Base-by-base conservation (phyloP, 2,113 vertebrate species). In the Colossoma macropomum region DNA sequence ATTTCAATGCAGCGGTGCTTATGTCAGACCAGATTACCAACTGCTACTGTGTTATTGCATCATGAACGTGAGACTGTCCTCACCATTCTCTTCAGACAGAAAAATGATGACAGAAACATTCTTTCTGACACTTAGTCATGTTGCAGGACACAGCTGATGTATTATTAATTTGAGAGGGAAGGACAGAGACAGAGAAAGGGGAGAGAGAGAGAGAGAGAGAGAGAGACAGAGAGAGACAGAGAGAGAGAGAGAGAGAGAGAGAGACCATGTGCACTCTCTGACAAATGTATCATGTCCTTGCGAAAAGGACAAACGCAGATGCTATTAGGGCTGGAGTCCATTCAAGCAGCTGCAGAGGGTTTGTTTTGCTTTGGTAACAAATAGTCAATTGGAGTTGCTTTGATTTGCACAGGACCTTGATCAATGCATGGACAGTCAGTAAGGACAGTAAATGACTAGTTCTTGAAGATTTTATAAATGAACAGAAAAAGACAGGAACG, bases 251-350 rank as follows among this genome's bases (percentile, higher is more conserved):
- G 34, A 23, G 13, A 52, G n/a, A 45, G 30, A n/a, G 72, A 45
- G 70, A 63, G 79, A 23, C 25, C 66, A 50, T 63, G 38, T 25
- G 25, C 69, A 45, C 41, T 48, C 27, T 48, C 27, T 25, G 91
- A 88, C 82, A 90, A 90, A 90, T 83, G 78, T 54, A 27, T 85
- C 30, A 84, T 86, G 91, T 85, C 91, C 91, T 93, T 93, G 85
- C 28, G 45, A 66, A 84, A 83, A 88, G 89, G 90, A 90, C 89
- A 88, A 41, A 28, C 65, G 85, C 81, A 87, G 88, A 89, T 85
- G 75, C 68, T 81, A 79, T 89, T 81, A 80, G 63, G 56, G 59
- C 60, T 71, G 16, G 34, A 82, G 86, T 75, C 54, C 77, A 89
- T 84, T 87, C 80, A 45, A 87, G 48, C 38, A 71, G 73, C 77